phyloP scores from a whole-genome alignment of 1,140 invertebrate genomes.

The Teleogryllus occipitalis region DNA sequence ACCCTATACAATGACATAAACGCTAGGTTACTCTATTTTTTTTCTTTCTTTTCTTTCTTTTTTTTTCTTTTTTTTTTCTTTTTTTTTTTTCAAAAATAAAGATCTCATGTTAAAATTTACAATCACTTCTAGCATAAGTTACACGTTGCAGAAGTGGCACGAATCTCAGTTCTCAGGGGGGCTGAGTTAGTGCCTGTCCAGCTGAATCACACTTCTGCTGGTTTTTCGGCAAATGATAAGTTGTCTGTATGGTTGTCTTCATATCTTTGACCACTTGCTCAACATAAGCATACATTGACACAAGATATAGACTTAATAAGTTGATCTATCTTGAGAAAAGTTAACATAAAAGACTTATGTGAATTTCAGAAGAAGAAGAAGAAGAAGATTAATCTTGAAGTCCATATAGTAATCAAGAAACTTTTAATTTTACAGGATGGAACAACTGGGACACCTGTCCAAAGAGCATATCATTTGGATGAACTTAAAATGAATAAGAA shows the following conservation, averaged over 20 bases:
- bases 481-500: conserved; percentile 63
- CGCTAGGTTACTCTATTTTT: too few relatives aligned
- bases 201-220: too few relatives aligned
- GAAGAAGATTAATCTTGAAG: background rate
- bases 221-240: too few relatives aligned
- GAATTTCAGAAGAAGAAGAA: background rate
- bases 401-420: background rate
- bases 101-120: too few relatives aligned
- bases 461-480: conserved; percentile 89
- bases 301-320: background rate
- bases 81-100: too few relatives aligned
- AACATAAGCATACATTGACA: background rate
- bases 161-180: too few relatives aligned
- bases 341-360: background rate
- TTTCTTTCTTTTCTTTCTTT: too few relatives aligned
- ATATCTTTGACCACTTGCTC: background rate
- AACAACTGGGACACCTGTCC: conserved; percentile 53
- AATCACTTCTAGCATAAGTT: too few relatives aligned
- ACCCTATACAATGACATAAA: too few relatives aligned
- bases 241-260: background rate
- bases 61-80: too few relatives aligned
- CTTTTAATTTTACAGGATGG: background rate
- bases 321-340: background rate
- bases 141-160: too few relatives aligned
- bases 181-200: too few relatives aligned